Base-by-base conservation (phyloP, 1,140 invertebrate species). In the Drosophila repleta region DNA sequence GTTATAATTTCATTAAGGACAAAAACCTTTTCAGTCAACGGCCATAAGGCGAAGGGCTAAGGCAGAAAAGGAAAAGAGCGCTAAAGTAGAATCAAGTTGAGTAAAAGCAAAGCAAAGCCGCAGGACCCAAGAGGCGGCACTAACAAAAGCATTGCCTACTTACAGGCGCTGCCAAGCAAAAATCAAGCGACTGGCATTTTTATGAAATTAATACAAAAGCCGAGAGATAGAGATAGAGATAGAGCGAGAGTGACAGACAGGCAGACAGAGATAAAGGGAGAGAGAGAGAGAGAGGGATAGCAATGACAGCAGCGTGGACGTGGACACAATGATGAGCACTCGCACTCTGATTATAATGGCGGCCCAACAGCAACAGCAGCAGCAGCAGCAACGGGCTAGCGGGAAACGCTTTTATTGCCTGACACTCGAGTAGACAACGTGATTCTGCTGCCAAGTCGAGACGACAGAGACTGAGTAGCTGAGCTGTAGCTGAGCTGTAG, bases 131-230 rank as follows among this genome's bases (percentile, higher is more conserved):
- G 43, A 58, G 67, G 70, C 77, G 65, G 78, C 82, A 69, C 69
- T 81, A 87, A 80, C 64, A 77, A 70, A 70, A 70, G 56, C 72
- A 48, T 76, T 83, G 83, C 79, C 79, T 83, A 83, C 83, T 88
- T 82, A 26, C 63, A 32, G 65, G 68, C 64, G 62, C 79, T 74
- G 83, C 74, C 71, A 76, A 60, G 78, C 67, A 64, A 60, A 75
- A 82, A 88, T 87, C 82, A 88, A 87, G 82, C 71, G 67, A 60
- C 61, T 76, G 79, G 74, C 83, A 77, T 88, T 88, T 88, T 88
- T 88, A 88, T 88, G 83, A 88, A 88, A 88, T 88, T 88, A 88
- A 88, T 83, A 88, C 83, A 88, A 88, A 83, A 71, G 76, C 35
- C 58, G 53, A 26, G 21, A 52, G 57, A 69, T 48, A 66, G 41